A percentile compares a stretch with the other conserved stretches of the same genome.
Evolutionary conservation across 2,113 vertebrate species (phyloP).

Genomic region (Prochilodus magdalenae): DNA sequence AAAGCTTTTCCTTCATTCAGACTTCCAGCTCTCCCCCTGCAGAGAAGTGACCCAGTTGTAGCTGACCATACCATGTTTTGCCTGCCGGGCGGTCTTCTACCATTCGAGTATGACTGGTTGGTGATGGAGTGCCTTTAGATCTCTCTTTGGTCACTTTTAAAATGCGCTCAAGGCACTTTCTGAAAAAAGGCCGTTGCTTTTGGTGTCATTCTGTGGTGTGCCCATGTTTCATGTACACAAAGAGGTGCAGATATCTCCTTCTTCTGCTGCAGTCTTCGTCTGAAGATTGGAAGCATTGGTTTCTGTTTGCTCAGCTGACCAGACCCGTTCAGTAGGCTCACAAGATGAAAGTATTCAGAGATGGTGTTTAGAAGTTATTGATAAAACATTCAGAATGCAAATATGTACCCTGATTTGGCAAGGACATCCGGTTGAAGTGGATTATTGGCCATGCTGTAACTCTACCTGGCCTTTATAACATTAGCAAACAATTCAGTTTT

Average conservation of each 20-base stretch:
- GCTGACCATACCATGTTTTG: neutral
- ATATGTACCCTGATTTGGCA: neutral
- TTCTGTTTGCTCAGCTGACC: neutral
- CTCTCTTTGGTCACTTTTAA: neutral
- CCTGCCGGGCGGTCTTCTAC: neutral
- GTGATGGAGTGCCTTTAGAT: neutral
- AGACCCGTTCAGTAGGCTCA: neutral
- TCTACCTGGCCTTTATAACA: neutral
- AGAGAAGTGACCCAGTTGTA: slow-evolving; percentile 21
- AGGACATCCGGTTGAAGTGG: neutral
- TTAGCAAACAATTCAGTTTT: neutral
- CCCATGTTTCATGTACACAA: neutral
- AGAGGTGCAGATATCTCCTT: neutral
- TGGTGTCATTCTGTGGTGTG: neutral
- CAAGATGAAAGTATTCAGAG: neutral
- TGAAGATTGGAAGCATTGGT: too few species aligned
- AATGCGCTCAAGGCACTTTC: neutral
- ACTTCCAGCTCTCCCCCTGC: neutral
- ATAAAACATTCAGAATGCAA: neutral
- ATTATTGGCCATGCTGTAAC: neutral
- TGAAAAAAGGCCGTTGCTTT: neutral
- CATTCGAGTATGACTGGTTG: neutral
- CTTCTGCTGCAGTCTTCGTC: neutral
- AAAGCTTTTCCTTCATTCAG: neutral
- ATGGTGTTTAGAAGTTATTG: neutral